Evolutionary conservation across 35 echinoderm and acorn worm genomes (phyloP), one percentile per base, ranked within the genome.

Genomic region (Apostichopus parvimensis): DNA sequence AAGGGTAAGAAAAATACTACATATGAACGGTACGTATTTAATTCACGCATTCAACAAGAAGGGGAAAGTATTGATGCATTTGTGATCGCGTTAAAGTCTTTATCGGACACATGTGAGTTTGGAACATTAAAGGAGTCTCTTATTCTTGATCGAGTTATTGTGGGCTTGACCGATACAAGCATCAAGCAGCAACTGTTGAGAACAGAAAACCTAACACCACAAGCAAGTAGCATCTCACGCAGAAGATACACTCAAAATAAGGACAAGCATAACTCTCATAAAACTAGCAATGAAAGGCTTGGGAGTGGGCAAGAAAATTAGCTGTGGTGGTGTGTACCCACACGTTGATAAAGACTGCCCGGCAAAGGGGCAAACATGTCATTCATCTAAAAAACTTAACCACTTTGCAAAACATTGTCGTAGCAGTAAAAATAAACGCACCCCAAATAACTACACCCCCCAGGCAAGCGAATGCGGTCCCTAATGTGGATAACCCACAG

Each of bases 21-120:
- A 11, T 96, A 90, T 70, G 93, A 96, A 62, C 79, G 93, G 4
- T 92, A 94, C 56, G 56, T 96, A 11, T 96, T 96, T 77, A 94
- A 94, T 57, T 90, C 60, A 4, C 77, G 93, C n/a, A 79, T 76
- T 13, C 91, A 95, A 68, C 53, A 59, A 18, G 86, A 62, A 89
- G 94, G 91, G 61, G 95, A 96, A 87, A 92, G 15, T 7, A 75
- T 95, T n/a, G 94, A 95, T 87, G 17, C 78, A 5, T 93, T 83
- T 57, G 64, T 91, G 2, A 92, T 91, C 24, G 82, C 77, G 10
- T 64, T 96, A 25, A 57, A 87, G 17, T 73, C 60, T 15, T 60
- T 93, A 8, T 91, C 95, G 4, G 80, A 90, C 5, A 93, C 93
- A 12, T 97, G 93, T 65, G 87, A 96, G 26, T 94, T 92, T 93